Evolutionary conservation across 2,797 vertebrate species (phyloP).

Genomic region (Sebastes itinus): DNA sequence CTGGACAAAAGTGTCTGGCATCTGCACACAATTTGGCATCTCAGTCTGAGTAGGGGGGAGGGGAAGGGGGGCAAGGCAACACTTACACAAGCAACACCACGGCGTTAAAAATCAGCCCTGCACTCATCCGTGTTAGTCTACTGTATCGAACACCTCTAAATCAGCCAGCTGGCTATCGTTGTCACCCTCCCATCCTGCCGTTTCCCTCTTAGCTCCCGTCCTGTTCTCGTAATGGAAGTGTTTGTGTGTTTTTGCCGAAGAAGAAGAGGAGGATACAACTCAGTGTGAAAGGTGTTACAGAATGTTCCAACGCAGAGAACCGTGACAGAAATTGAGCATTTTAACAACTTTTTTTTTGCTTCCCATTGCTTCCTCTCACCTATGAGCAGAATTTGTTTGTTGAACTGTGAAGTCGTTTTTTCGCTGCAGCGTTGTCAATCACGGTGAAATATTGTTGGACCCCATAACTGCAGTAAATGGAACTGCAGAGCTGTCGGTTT

Average conservation of each 20-base stretch:
- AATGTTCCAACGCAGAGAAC: background rate
- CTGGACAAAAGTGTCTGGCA: constrained; percentile 39
- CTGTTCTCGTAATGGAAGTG: background rate
- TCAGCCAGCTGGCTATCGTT: background rate
- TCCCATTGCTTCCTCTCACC: background rate
- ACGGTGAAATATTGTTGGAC: constrained; percentile 14
- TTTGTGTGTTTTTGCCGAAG: background rate
- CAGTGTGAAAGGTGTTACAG: background rate
- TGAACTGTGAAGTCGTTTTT: constrained; percentile 3
- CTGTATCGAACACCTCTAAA: background rate
- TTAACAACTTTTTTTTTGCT: background rate
- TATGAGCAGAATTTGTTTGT: background rate
- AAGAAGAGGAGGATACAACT: background rate
- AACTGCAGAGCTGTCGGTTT: constrained; percentile 27
- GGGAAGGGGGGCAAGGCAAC: background rate
- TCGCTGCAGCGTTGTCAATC: constrained; percentile 1
- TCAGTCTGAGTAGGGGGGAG: background rate
- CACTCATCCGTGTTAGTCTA: background rate
- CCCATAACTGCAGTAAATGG: constrained; percentile 22
- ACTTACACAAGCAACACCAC: constrained; percentile 8
- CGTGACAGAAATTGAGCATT: background rate
- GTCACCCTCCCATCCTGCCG: background rate
- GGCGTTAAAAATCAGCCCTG: background rate
- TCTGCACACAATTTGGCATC: constrained; percentile 39
- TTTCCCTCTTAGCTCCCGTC: background rate